A percentile compares a stretch with the other conserved stretches of the same genome.
Evolutionary conservation across 2,888 invertebrate genomes (phyloP).

Genomic region (Cantharis rufa): DNA sequence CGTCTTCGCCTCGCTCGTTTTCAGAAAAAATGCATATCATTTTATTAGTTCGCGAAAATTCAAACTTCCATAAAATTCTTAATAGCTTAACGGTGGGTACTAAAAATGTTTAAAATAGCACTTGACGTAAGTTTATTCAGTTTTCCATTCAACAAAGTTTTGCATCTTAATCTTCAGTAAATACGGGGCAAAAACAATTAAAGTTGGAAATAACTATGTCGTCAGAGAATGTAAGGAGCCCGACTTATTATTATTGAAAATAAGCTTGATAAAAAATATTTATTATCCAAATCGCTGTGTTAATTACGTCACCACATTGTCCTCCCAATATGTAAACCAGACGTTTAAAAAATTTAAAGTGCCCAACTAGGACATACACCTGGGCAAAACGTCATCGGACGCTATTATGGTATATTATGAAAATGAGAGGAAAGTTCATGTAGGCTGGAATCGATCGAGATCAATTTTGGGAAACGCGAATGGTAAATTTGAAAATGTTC

Average conservation of each 20-base stretch:
- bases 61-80: not conserved
- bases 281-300: conserved; percentile 18
- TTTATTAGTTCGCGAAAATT: not conserved
- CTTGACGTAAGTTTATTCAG: not conserved
- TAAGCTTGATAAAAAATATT: conserved; percentile 9
- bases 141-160: not conserved
- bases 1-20: no score
- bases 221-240: not conserved
- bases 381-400: conserved; percentile 15
- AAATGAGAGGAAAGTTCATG: not conserved
- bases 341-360: conserved; percentile 30
- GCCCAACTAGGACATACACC: conserved; percentile 12
- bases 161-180: not conserved
- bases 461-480: not conserved
- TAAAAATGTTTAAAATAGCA: not conserved
- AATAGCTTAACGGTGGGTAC: not conserved
- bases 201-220: not conserved
- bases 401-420: not conserved
- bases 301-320: conserved; percentile 22
- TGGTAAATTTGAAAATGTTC: not conserved
- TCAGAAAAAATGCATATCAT: not conserved
- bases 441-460: not conserved
- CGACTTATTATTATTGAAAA: not conserved
- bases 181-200: not conserved
- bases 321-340: conserved; percentile 11